Evolutionary conservation across 2,888 invertebrate genomes (phyloP).

Genomic region (Pyrrhia umbra): DNA sequence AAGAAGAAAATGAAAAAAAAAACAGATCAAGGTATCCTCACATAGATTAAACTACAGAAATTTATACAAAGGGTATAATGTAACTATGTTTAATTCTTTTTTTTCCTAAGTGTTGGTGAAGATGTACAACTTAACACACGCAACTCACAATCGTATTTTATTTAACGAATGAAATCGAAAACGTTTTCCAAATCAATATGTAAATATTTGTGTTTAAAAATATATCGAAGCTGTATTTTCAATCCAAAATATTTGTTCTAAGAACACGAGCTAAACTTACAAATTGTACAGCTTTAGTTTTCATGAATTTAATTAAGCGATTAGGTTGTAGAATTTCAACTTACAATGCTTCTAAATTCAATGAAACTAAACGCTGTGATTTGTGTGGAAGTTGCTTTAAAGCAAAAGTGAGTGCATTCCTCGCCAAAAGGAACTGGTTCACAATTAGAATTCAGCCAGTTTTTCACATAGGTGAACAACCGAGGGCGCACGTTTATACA

Average conservation of each 20-base stretch:
- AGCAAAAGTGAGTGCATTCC: conserved; percentile 66
- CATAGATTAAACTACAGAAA: no score
- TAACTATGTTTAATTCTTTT: not conserved
- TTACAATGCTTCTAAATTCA: not conserved
- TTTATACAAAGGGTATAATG: no score
- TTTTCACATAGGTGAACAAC: conserved; percentile 84
- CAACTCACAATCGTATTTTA: conserved; percentile 16
- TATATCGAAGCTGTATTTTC: conserved; percentile 6
- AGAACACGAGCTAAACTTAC: conserved; percentile 10
- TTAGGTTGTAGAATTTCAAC: no score
- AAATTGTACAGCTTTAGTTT: not conserved
- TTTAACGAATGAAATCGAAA: conserved; percentile 15
- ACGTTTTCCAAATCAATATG: conserved; percentile 5
- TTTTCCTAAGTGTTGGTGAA: no score
- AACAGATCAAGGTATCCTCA: no score
- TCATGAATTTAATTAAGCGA: no score
- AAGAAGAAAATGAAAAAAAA: not conserved
- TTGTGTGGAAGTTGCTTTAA: conserved; percentile 24
- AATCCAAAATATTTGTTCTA: conserved; percentile 22
- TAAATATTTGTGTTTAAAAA: conserved; percentile 19
- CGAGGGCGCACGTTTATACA: conserved; percentile 73
- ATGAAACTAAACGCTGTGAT: conserved; percentile 8
- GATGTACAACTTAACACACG: not conserved
- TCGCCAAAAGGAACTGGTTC: conserved; percentile 58
- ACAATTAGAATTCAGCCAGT: conserved; percentile 74